These are phyloP conservation scores for Stegastes partitus DNA, from an alignment of 2,113 vertebrate genomes.

Conservation along the genomic window DNA sequence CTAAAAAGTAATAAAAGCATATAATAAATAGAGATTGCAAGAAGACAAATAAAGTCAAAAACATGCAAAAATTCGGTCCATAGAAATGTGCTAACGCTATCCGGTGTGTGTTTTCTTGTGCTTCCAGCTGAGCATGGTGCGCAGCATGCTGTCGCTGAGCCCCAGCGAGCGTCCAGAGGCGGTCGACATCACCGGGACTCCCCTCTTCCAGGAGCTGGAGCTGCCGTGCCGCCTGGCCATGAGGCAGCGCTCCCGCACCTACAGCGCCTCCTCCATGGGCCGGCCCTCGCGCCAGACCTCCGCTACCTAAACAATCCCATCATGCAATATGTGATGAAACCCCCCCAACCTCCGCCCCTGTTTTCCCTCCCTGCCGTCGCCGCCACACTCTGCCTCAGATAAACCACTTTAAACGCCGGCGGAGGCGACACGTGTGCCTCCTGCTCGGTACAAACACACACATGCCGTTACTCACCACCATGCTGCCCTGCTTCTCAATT, in stretches of 20 bases:
- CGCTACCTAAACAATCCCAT: conserved; percentile 75
- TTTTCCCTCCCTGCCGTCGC: not conserved
- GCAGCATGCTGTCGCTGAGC: conserved; percentile 92
- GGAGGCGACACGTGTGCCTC: not conserved
- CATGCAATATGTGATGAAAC: not conserved
- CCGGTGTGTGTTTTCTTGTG: not conserved
- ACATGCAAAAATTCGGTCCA: too few relatives aligned
- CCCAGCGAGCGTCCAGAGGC: conserved; percentile 93
- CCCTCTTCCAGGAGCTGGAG: conserved; percentile 94
- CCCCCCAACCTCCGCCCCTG: not conserved
- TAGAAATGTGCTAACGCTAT: too few relatives aligned
- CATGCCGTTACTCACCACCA: conserved; percentile 24
- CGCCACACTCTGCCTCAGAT: conserved; percentile 37
- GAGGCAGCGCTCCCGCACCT: conserved; percentile 93
- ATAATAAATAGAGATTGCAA: too few relatives aligned
- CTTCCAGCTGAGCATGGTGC: conserved; percentile 92
- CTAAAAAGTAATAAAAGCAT: too few relatives aligned
- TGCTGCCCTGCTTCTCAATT: not conserved
- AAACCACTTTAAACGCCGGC: conserved; percentile 9
- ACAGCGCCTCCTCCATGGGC: conserved; percentile 92
- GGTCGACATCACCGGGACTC: conserved; percentile 90
- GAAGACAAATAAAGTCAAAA: too few relatives aligned
- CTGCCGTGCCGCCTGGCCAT: conserved; percentile 88
- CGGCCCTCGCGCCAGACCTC: conserved; percentile 89
- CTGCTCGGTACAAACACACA: not conserved